Evolutionary conservation across 2,888 invertebrate species (phyloP).

Genomic region (Agriotes lineatus): DNA sequence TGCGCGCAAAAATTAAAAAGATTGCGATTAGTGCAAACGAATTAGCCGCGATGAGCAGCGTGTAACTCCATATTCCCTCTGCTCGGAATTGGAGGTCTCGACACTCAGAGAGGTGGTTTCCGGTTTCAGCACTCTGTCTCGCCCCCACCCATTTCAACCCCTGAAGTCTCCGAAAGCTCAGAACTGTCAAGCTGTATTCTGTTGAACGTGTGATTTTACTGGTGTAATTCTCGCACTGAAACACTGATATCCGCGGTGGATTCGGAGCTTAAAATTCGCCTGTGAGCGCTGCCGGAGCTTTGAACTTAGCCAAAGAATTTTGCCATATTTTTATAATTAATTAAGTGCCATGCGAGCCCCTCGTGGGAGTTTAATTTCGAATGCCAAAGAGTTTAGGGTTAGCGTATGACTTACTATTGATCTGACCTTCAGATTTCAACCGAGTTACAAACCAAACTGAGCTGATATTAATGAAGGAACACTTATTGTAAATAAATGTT

Average conservation of each 20-base stretch:
- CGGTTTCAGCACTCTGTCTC: slow-evolving; percentile 58
- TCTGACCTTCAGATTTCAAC: not conserved
- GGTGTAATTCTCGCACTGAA: slow-evolving; percentile 34
- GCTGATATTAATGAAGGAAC: not conserved
- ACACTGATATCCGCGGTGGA: slow-evolving; percentile 15
- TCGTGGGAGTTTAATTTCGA: not conserved
- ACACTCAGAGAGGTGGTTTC: slow-evolving; percentile 60
- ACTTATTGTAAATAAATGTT: slow-evolving; percentile 39
- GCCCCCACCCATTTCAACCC: slow-evolving; percentile 48
- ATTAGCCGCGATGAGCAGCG: slow-evolving; percentile 41
- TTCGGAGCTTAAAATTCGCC: not conserved
- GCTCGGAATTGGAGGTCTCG: slow-evolving; percentile 58
- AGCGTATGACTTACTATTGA: not conserved
- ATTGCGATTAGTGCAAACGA: not conserved
- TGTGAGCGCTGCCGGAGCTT: slow-evolving; percentile 8
- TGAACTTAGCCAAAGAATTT: slow-evolving; percentile 24
- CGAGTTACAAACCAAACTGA: too few species aligned
- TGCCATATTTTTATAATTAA: not conserved
- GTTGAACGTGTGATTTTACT: slow-evolving; percentile 52
- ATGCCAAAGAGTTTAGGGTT: not conserved
- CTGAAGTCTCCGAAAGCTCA: slow-evolving; percentile 51
- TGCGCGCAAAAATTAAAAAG: not conserved
- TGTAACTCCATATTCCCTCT: slow-evolving; percentile 63
- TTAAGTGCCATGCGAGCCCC: slow-evolving; percentile 18
- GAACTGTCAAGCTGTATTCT: slow-evolving; percentile 58